Base-by-base conservation (phyloP, 2,888 invertebrate species). In the Cheilosia grossa region DNA sequence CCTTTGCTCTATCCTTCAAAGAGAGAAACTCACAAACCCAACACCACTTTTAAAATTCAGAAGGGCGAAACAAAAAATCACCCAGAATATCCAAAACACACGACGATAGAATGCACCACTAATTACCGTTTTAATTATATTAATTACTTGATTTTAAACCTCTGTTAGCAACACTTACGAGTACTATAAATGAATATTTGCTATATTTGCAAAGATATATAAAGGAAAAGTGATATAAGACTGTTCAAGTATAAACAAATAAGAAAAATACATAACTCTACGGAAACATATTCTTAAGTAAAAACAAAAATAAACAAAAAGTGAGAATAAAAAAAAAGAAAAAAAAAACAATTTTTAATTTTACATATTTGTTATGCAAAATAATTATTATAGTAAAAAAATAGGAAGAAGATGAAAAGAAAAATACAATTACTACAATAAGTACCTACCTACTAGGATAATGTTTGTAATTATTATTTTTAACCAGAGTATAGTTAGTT, bases 401-500 rank as follows among this genome's bases (percentile, higher is more conserved):
- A 42, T 10, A 33, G 10, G 2, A 2, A 9, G 33, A 37, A 37
- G 37, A 37, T 37, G 13, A 37, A 37, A 61, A 30, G 72, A 63
- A 44, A 51, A 51, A 59, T 64, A 74, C 42, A 83, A 74, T 74
- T 73, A 83, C 69, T 83, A 83, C 83, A 70, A 83, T 83, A 83
- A 83, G 83, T 83, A 83, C 83, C 83, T 83, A 83, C 83, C 74
- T 66, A 79, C 58, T 75, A 83, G 70, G 33, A 79, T 83, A 77
- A 87, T 87, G 87, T 82, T 85, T 77, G 82, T 87, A 87, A 72
- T 81, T 83, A 87, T 82, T 67, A 80, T 81, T 69, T 85, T 79
- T 72, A 67, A 87, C 69, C 70, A 75, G 72, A 82, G 72, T 67
- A 74, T 72, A 79, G 78, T 69, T 69, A 80, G 69, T 74, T 79